Percentiles rank a stretch among this genome's conserved stretches.
Evolutionary conservation across 2,888 invertebrate species (phyloP).

Genomic region (Lumbricus terrestris): DNA sequence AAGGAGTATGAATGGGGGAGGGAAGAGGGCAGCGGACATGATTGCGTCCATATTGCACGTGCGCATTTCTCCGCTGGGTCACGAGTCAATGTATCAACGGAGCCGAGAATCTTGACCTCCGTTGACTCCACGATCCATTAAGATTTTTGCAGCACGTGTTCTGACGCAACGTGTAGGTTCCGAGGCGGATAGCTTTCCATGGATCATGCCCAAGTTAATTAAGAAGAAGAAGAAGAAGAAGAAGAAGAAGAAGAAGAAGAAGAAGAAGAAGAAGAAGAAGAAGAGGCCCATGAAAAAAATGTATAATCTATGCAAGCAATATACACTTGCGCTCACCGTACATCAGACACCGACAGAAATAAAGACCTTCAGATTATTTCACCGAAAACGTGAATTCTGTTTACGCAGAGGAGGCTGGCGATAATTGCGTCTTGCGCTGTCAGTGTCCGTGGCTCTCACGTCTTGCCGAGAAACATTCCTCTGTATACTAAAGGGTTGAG

Average conservation of each 20-base stretch:
- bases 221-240: too few species aligned
- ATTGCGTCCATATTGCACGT: background rate
- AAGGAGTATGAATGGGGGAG: too few species aligned
- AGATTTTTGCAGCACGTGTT: background rate
- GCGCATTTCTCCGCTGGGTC: background rate
- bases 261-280: too few species aligned
- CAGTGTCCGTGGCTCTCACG: too few species aligned
- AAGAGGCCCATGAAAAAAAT: background rate
- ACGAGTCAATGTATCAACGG: background rate
- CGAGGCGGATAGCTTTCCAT: background rate
- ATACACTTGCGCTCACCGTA: background rate
- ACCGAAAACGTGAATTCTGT: background rate
- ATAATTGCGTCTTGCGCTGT: background rate
- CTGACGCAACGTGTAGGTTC: background rate
- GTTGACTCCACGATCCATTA: background rate
- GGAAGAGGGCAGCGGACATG: background rate
- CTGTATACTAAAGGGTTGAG: background rate
- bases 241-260: too few species aligned
- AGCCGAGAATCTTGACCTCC: background rate
- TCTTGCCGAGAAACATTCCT: background rate
- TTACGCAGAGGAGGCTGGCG: background rate
- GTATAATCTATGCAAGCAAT: too few species aligned
- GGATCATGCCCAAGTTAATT: background rate
- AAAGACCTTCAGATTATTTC: background rate
- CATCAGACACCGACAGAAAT: background rate